Base-by-base conservation (phyloP, 2,113 vertebrate species). In the Montifringilla adamsi region DNA sequence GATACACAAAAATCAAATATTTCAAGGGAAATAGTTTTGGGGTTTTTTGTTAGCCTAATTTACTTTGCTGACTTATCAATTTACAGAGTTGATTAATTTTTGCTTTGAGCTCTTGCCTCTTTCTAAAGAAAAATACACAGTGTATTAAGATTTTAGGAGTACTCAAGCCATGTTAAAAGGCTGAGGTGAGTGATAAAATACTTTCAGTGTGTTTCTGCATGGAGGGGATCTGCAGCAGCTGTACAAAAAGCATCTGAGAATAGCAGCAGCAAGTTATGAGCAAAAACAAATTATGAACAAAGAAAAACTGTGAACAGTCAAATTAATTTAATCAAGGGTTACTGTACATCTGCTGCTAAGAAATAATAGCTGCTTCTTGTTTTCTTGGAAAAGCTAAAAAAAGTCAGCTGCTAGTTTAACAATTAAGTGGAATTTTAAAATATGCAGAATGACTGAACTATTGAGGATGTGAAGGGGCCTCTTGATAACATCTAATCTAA, bases 281-380 rank as follows among this genome's bases (percentile, higher is more conserved):
- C 52, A 87, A 82, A 91, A 85, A 0, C 52, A 76, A 63, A 50
- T 68, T 27, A 35, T 0, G 22, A 94, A 79, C 20, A 69, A 67
- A 59, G 70, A 31, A 68, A 85, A 85, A 84, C 23, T 46, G 53
- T 43, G 55, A 92, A 46, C 66, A 81, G 60, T 43, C 28, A 60
- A 55, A 75, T 90, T 78, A 81, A 87, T 83, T 79, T 83, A 89
- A 93, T 87, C 70, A 87, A 27, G 82, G 84, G 78, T 82, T 84
- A 41, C 60, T 79, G 41, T 19, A 78, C 72, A 39, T 85, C 63
- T 88, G 63, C 75, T 83, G 46, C 82, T 62, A 67, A 88, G 70
- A 91, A 95, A 91, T 63, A 84, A 88, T 24, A 96, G 60, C 64
- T 88, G 47, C 46, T 78, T 24, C 43, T 93, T 89, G 39, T 73